Evolutionary conservation across 2,888 invertebrate genomes (phyloP).

Genomic region (Ariolimax columbianus): DNA sequence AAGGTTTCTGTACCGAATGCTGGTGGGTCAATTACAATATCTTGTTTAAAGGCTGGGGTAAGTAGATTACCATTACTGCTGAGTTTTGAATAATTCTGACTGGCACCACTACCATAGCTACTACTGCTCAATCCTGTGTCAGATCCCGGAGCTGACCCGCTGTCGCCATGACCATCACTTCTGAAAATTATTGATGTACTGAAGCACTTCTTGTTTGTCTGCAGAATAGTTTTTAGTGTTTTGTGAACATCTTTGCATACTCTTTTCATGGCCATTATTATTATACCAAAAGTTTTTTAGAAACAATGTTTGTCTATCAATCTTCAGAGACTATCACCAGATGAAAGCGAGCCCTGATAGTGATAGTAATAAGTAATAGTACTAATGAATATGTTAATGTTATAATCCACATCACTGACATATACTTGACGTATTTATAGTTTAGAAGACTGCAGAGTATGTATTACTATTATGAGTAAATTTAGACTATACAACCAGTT

Average conservation of each 20-base stretch:
- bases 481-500: no score
- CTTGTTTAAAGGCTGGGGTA: slow-evolving; percentile 6
- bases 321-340: no score
- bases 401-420: no score
- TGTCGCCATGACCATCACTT: neutral
- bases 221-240: neutral
- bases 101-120: neutral
- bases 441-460: no score
- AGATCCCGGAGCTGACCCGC: neutral
- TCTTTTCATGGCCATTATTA: slow-evolving; percentile 10
- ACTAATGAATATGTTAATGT: no score
- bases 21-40: neutral
- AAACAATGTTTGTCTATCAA: no score
- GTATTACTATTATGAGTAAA: no score
- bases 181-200: neutral
- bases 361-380: no score
- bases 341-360: neutral
- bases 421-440: no score
- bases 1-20: neutral
- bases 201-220: neutral
- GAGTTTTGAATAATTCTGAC: neutral
- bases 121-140: neutral
- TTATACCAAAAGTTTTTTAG: neutral
- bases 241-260: neutral
- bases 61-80: neutral